Evolutionary conservation across 2,888 invertebrate species (phyloP), one percentile per base, ranked within the genome.

Genomic region (Megalurothrips usitatus): DNA sequence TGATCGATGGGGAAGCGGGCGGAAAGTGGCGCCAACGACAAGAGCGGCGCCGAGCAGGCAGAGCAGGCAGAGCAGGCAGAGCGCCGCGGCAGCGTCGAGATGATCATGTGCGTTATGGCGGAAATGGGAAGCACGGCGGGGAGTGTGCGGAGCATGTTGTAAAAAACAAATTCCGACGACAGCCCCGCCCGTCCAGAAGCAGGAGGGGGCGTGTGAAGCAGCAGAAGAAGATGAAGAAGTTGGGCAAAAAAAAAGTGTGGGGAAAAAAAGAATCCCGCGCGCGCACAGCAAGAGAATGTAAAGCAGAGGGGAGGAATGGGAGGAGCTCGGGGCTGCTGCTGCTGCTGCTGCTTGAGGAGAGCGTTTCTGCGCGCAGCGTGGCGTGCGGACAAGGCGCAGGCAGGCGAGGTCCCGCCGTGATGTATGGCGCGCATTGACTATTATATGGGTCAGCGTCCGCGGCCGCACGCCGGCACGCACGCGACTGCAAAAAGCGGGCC

Each of bases 271-370:
- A 26, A n/a, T 75, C 34, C n/a, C 52, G 1, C 34, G 34, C 34
- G 34, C 34, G 34, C 34, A 43, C 34, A 43, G 34, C 34, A 43
- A 43, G 26, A 26, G 68, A 75, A 75, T 75, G 68, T 26, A 75
- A 75, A 75, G 68, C 68, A 75, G 68, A 75, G 12, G 68, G 68
- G 68, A 75, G 68, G 68, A 75, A n/a, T 58, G 19, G 58, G n/a
- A 14, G 34, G 58, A 58, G 58, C 58, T 6, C 34, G 34, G 34
- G 34, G n/a, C n/a, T 4, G 52, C 52, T 17, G 52, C n/a, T n/a
- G 3, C 52, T 4, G 68, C 23, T 23, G 63, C 68, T 68, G 68
- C 68, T 75, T 75, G 58, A 58, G 58, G 58, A 17, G 58, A 58
- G 52, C 68, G 68, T 23, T 68, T 23, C 68, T 23, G 68, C 68